Evolutionary conservation across 2,888 invertebrate genomes (phyloP), one percentile per base, ranked within the genome.

Genomic region (Pollenia griseotomentosa): DNA sequence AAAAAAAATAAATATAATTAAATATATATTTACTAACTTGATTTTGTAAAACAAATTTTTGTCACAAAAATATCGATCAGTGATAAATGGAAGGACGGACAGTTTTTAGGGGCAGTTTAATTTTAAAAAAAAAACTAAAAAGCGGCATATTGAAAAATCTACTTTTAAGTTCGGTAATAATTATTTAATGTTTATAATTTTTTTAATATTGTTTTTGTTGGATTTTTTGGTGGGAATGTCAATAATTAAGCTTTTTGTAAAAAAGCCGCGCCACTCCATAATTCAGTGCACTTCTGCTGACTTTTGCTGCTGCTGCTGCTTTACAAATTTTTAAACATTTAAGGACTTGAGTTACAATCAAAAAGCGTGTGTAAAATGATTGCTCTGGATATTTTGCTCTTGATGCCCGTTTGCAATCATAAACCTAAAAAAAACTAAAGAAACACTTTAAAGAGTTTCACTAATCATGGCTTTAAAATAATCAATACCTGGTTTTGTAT

Each of bases 381-480:
- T 70, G 66, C 59, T 33, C 46, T 55, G 48, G 65, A 65, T 53
- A 59, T 73, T 14, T 61, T 53, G 81, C 77, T 66, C 85, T 82
- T 73, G 82, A 85, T 81, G 77, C 81, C 70, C 71, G 79, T 84
- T 73, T 19, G 16, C 46, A 19, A 16, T 51, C 79, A 68, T 48
- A 53, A 77, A 2, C 46, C 4, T 14, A 19, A 46, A 23, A 57
- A 68, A 42, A 23, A 63, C 42, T 16, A 19, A 65, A 6, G 3
- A 61, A 77, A 83, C 79, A 77, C 77, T 81, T 87, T 68, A 77
- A 81, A 83, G 61, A 61, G 77, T 57, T 83, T 65, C 77, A 65
- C 78, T 84, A 87, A 84, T 84, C 84, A 84, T 78, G 84, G 78
- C 63, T 84, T 84, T 82, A 87, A 87, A 86, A 75, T 87, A 87